phyloP scores from a whole-genome alignment of 2,888 invertebrate species.

The Cephus pygmeus region DNA sequence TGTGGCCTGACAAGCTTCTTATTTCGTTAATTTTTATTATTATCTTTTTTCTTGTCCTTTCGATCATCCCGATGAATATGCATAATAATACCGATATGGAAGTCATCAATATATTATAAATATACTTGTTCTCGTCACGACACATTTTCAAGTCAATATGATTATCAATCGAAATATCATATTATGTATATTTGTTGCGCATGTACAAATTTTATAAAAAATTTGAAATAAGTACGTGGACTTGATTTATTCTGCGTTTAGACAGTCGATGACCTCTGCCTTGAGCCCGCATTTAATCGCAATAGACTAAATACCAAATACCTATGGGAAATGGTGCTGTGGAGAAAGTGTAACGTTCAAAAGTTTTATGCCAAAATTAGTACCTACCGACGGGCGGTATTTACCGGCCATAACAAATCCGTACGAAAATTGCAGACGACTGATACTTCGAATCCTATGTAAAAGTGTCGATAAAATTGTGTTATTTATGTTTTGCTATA shows the following conservation, averaged over 20 bases:
- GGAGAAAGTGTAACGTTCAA: not conserved
- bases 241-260: not conserved
- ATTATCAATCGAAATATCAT: not conserved
- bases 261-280: constrained; percentile 3
- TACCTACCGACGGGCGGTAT: too few relatives aligned
- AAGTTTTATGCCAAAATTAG: not conserved
- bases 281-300: constrained; percentile 1
- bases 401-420: too few relatives aligned
- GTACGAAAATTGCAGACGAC: too few relatives aligned
- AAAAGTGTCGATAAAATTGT: not conserved
- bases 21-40: not conserved
- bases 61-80: not conserved
- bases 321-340: not conserved
- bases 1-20: not conserved
- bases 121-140: not conserved
- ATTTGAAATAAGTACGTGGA: not conserved
- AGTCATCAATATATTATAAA: not conserved
- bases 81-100: not conserved
- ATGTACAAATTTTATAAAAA: not conserved
- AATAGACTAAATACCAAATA: not conserved
- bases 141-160: not conserved
- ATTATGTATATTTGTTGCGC: not conserved
- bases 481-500: not conserved
- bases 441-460: too few relatives aligned
- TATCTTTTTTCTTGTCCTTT: not conserved